Evolutionary conservation across 2,797 vertebrate genomes (phyloP), one percentile per base, ranked within the genome.

Genomic region (Muraenolepis orangiensis): DNA sequence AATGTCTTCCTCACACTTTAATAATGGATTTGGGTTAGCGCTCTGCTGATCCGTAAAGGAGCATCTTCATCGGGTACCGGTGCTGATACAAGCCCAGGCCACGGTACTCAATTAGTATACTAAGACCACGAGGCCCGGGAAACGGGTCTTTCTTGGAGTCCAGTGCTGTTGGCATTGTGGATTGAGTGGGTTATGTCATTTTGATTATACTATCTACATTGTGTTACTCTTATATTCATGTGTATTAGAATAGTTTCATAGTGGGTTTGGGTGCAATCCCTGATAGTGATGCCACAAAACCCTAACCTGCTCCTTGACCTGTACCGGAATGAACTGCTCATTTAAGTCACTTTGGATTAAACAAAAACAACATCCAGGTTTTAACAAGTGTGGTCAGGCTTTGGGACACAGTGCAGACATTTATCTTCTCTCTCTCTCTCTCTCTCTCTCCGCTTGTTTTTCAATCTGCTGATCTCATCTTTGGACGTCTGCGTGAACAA

Each of bases 1-100:
- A 94, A 92, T 92, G 94, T 94, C 95, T 91, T 87, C 91, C 88
- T 94, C 91, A 88, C 79, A 82, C 93, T 96, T 98, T 90, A 97
- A 96, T 98, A 96, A 98, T 97, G 94, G 93, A 98, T 97, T 92
- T 69, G 85, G 86, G 93, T 94, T 94, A 94, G 94, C 91, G 93
- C 94, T 91, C 87, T 86, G 90, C 87, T 85, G 89, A 93, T 93
- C 92, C 91, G 88, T 92, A 92, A 87, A 90, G 91, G 92, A 85
- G 88, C 91, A 92, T 77, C 93, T 85, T 83, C 80, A 87, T 64
- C 81, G 84, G 84, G 87, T 91, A 92, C 92, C 92, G 93, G 85
- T 74, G 92, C 89, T 87, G 88, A 89, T 77, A 91, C 94, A 93
- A 94, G 57, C 10, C 13, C n/a, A 23, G 1, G 57, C 57, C 26